Percentiles rank a stretch among this genome's conserved stretches.
Conservation (phyloP, 2,888 invertebrate genomes). For the Petrophora chlorosata region DNA sequence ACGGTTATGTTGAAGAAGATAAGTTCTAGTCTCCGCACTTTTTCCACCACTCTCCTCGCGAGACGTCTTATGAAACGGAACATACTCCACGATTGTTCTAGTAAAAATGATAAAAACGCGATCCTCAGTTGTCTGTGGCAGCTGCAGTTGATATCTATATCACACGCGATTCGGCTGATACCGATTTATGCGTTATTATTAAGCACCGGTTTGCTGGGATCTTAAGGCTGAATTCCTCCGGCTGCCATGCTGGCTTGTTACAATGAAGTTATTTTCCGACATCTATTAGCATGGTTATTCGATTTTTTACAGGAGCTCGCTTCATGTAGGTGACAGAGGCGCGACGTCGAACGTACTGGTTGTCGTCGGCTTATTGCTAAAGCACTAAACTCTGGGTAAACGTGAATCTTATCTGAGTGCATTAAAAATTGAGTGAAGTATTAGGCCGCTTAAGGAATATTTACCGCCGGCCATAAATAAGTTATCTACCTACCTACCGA, state of each 20-base stretch:
- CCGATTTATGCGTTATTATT: slow-evolving; percentile 3
- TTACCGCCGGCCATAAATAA: slow-evolving; percentile 47
- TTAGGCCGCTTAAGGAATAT: slow-evolving; percentile 50
- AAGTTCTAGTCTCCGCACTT: slow-evolving; percentile 60
- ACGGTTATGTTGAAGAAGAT: slow-evolving; percentile 59
- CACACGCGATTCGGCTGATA: neutral
- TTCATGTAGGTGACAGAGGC: slow-evolving; percentile 26
- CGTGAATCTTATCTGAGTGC: slow-evolving; percentile 49
- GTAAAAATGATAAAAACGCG: neutral
- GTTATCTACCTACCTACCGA: slow-evolving; percentile 36
- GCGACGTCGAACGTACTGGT: slow-evolving; percentile 37
- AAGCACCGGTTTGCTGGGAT: slow-evolving; percentile 9
- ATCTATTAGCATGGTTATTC: slow-evolving; percentile 27
- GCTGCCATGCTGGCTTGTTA: slow-evolving; percentile 46
- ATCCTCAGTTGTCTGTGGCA: slow-evolving; percentile 1
- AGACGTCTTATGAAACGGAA: slow-evolving; percentile 59
- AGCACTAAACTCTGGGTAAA: slow-evolving; percentile 47
- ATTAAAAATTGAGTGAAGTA: slow-evolving; percentile 44
- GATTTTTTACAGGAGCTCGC: slow-evolving; percentile 20
- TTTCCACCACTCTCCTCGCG: slow-evolving; percentile 54
- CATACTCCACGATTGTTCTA: slow-evolving; percentile 47
- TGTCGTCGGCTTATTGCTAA: slow-evolving; percentile 29
- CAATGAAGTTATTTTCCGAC: slow-evolving; percentile 31
- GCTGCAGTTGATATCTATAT: neutral
- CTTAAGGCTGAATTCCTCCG: slow-evolving; percentile 57